phyloP scores from a whole-genome alignment of 1,140 invertebrate genomes.

The Orius laevigatus region DNA sequence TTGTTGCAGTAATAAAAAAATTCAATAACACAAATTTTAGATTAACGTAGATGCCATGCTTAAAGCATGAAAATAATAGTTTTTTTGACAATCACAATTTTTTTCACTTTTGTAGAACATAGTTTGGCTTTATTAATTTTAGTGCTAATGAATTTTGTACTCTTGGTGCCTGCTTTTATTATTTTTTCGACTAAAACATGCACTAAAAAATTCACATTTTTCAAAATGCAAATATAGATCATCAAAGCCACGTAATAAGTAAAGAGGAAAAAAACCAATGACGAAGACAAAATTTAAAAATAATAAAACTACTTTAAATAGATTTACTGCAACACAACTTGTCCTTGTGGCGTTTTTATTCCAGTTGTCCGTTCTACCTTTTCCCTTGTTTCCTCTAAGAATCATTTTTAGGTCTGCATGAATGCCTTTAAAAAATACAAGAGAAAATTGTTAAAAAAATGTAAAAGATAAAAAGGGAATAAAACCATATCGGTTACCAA shows the following conservation, averaged over 20 bases:
- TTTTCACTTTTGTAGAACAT: not conserved
- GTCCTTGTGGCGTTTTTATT: conserved; percentile 8
- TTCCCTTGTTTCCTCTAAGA: not conserved
- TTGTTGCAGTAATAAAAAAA: no score
- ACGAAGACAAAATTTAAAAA: no score
- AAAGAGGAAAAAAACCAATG: no score
- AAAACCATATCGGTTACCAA: conserved; percentile 5
- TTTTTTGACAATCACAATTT: not conserved
- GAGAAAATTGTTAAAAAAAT: not conserved
- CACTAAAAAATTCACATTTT: no score
- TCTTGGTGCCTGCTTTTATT: conserved; percentile 8
- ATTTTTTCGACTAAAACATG: not conserved
- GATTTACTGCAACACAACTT: not conserved
- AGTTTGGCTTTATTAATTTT: not conserved
- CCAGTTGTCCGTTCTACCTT: conserved; percentile 1
- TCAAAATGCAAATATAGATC: no score
- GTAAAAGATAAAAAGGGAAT: not conserved
- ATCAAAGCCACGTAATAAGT: no score
- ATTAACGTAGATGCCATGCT: not conserved
- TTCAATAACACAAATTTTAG: not conserved
- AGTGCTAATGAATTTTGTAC: conserved; percentile 2
- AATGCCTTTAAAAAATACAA: not conserved
- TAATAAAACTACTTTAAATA: no score
- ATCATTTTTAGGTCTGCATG: no score
- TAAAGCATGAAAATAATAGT: conserved; percentile 1